phyloP scores from a whole-genome alignment of 2,888 invertebrate species.

The Zonitis immaculata region DNA sequence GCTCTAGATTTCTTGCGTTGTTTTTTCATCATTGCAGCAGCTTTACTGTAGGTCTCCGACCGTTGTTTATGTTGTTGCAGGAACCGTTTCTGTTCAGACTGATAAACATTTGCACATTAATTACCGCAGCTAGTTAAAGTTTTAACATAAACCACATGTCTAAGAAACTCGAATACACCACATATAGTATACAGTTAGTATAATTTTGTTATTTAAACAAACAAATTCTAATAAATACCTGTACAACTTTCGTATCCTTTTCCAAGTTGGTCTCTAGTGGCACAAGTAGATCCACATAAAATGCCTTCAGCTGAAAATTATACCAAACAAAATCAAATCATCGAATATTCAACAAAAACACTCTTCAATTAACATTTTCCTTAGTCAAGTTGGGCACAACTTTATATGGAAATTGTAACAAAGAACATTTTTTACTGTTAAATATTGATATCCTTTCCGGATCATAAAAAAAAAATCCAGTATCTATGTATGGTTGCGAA shows the following conservation, averaged over 20 bases:
- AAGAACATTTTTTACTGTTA: too few relatives aligned
- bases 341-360: not conserved
- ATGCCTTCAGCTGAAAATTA: conserved; percentile 77
- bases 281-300: conserved; percentile 88
- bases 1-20: conserved; percentile 81
- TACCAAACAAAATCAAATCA: conserved; percentile 6
- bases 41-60: conserved; percentile 87
- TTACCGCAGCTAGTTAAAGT: not conserved
- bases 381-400: too few relatives aligned
- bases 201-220: conserved; percentile 6
- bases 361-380: not conserved
- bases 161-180: too few relatives aligned
- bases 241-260: conserved; percentile 89
- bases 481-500: conserved; percentile 7
- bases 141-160: not conserved
- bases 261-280: conserved; percentile 91
- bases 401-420: too few relatives aligned
- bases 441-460: not conserved
- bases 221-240: conserved; percentile 59
- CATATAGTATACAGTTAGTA: too few relatives aligned
- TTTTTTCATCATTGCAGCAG: conserved; percentile 86
- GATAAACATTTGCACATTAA: conserved; percentile 23
- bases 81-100: conserved; percentile 91
- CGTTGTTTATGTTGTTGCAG: conserved; percentile 88
- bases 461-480: not conserved